phyloP scores from a whole-genome alignment of 2,888 invertebrate species.

The Poecilus cupreus region DNA sequence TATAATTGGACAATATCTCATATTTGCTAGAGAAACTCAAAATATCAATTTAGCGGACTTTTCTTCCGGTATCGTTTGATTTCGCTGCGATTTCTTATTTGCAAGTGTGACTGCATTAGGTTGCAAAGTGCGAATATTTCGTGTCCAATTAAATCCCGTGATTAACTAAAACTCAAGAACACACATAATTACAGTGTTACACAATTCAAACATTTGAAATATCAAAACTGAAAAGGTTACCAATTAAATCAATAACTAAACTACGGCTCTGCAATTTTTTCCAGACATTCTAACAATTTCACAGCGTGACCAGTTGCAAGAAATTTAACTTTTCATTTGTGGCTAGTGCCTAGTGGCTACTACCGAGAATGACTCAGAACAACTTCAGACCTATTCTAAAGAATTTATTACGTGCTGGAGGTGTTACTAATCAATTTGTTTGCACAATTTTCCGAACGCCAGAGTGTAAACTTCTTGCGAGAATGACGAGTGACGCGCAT shows the following conservation, averaged over 20 bases:
- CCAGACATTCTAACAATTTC: conserved; percentile 19
- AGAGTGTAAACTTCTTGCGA: conserved; percentile 3
- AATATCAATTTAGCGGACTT: too few species aligned
- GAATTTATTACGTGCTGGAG: conserved; percentile 48
- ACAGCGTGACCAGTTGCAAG: conserved; percentile 32
- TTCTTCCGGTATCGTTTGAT: too few species aligned
- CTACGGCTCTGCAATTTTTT: not conserved
- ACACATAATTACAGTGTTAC: not conserved
- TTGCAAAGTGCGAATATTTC: not conserved
- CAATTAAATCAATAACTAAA: conserved; percentile 20
- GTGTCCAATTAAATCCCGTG: not conserved
- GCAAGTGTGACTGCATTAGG: too few species aligned
- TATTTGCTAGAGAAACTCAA: too few species aligned
- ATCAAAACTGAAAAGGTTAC: not conserved
- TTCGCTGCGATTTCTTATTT: too few species aligned
- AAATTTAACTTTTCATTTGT: conserved; percentile 5
- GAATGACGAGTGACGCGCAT: not conserved
- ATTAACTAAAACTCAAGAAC: not conserved
- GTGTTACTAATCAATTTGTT: conserved; percentile 54
- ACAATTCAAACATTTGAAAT: not conserved
- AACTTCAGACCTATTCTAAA: conserved; percentile 12
- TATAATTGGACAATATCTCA: too few species aligned
- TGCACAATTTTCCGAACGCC: conserved; percentile 44
- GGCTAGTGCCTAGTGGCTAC: not conserved
- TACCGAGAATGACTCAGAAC: conserved; percentile 29